These are phyloP conservation scores for Polylopha cassiicola DNA, from an alignment of 2,888 invertebrate species.

Conservation along the genomic window DNA sequence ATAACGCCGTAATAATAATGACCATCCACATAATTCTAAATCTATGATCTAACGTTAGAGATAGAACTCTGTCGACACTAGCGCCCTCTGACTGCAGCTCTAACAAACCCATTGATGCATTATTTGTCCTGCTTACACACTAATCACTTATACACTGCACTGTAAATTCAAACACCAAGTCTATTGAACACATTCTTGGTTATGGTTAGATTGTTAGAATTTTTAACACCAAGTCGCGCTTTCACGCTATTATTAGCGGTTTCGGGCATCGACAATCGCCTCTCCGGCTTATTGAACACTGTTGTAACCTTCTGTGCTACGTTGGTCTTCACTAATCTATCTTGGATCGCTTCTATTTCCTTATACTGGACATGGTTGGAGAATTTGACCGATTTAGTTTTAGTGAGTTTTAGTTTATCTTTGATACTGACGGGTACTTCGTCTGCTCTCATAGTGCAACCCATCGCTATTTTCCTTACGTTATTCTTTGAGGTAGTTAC, in stretches of 20 bases:
- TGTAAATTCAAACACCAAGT: constrained; percentile 48
- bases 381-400: constrained; percentile 67
- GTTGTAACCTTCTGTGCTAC: constrained; percentile 32
- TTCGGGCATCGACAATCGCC: constrained; percentile 62
- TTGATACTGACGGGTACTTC: constrained; percentile 60
- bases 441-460: constrained; percentile 67
- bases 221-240: constrained; percentile 52
- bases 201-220: constrained; percentile 51
- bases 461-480: constrained; percentile 51
- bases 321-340: constrained; percentile 21
- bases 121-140: too few species aligned
- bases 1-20: too few species aligned
- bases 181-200: constrained; percentile 63
- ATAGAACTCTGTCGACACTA: too few species aligned
- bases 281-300: constrained; percentile 67
- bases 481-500: constrained; percentile 53
- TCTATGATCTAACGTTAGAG: too few species aligned
- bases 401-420: constrained; percentile 55
- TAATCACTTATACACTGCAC: constrained; percentile 20
- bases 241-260: constrained; percentile 40
- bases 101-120: too few species aligned
- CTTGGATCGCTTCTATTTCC: constrained; percentile 51
- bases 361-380: constrained; percentile 64
- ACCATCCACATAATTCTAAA: too few species aligned
- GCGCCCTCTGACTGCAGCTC: too few species aligned